Evolutionary conservation across 2,113 vertebrate species (phyloP), one percentile per base, ranked within the genome.

Genomic region (Cyprinodon brontotheroides): DNA sequence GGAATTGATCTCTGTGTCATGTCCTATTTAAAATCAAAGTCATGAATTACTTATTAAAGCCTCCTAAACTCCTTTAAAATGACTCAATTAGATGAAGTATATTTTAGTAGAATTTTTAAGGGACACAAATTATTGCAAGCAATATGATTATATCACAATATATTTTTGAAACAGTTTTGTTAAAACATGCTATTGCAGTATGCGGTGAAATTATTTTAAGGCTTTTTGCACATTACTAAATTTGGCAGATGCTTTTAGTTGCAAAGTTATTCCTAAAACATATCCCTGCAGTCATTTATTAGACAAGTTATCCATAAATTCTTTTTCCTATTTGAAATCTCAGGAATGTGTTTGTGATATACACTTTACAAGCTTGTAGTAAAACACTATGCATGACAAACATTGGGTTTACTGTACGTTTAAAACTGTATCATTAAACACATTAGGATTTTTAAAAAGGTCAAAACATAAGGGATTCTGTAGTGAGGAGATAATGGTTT

Each of bases 321-420:
- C 43, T 78, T 78, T 86, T 75, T 86, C 80, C 74, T 88, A 36
- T 36, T 83, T 87, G 73, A 86, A 89, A 96, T 95, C 97, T 99
- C 98, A 99, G 97, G 98, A 98, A 98, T 95, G 96, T 95, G 95
- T 96, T 96, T 94, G 96, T 96, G 95, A 97, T 95, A 96, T 97
- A 96, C 98, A 98, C 97, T 96, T 98, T 97, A 97, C 96, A 95
- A 94, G 94, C 96, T 96, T 97, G 95, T 96, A 95, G 96, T 93
- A 88, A 95, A 96, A 95, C 97, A 96, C 94, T 95, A 95, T 94
- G 95, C 95, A 96, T 92, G 94, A 95, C 95, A 93, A 96, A 94
- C 95, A 96, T 96, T 96, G 95, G 94, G 93, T 91, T 95, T 94
- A 93, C 29, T 29, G 29, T 29, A 29, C 92, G 93, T 96, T 96